A percentile compares a stretch with the other conserved stretches of the same genome.
Conservation (phyloP, 2,888 invertebrate genomes). For the Luperina nickerlii region DNA sequence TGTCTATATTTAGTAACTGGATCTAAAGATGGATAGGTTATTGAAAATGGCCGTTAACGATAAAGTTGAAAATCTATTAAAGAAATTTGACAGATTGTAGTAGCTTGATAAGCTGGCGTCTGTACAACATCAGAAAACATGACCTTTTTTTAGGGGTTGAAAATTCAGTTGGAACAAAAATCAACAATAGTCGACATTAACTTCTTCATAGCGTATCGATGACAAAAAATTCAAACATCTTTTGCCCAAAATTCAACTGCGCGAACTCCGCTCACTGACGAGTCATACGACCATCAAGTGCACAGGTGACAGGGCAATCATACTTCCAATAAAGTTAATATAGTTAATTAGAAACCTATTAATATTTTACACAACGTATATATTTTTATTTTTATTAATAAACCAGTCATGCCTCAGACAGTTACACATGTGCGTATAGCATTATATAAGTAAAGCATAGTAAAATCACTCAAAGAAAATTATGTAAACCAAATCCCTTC, state of each 20-base stretch:
- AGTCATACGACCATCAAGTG: too few relatives aligned
- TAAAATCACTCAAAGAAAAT: constrained; percentile 1
- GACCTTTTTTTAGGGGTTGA: neutral
- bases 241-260: too few relatives aligned
- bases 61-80: too few relatives aligned
- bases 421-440: neutral
- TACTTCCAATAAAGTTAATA: neutral
- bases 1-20: too few relatives aligned
- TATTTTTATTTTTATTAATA: neutral
- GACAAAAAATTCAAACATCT: too few relatives aligned
- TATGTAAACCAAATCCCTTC: constrained; percentile 13
- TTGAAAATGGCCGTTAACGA: too few relatives aligned
- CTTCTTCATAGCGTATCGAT: too few relatives aligned
- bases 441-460: neutral
- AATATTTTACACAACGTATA: neutral
- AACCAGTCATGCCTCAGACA: neutral
- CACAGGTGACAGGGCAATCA: too few relatives aligned
- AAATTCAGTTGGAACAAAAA: neutral
- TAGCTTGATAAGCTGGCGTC: too few relatives aligned
- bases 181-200: neutral
- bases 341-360: neutral
- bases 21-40: too few relatives aligned
- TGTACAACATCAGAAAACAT: neutral
- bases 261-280: too few relatives aligned
- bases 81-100: too few relatives aligned